Percentiles rank a stretch among this genome's conserved stretches.
phyloP scores from a whole-genome alignment of 2,888 invertebrate species.

The Amphimallon solstitiale region DNA sequence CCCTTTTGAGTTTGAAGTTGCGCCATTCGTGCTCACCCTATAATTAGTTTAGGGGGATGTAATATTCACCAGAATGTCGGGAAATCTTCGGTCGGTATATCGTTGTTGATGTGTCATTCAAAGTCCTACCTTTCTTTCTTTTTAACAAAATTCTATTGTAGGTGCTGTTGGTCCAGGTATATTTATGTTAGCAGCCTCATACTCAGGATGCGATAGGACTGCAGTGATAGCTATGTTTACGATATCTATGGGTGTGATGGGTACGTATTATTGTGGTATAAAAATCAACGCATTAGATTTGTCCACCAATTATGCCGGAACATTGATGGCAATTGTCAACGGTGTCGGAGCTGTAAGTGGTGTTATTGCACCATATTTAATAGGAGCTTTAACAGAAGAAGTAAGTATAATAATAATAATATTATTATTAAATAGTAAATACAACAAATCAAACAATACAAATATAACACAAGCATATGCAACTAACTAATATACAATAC shows the following conservation, averaged over 20 bases:
- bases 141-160: slow-evolving; percentile 26
- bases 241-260: slow-evolving; percentile 74
- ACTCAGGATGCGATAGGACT: slow-evolving; percentile 69
- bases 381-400: slow-evolving; percentile 70
- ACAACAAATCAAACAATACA: too few species aligned
- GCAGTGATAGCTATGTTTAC: slow-evolving; percentile 68
- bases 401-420: slow-evolving; percentile 52
- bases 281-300: slow-evolving; percentile 75
- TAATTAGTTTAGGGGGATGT: too few species aligned
- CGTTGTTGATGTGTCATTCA: too few species aligned
- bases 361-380: slow-evolving; percentile 70
- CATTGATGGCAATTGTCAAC: slow-evolving; percentile 72
- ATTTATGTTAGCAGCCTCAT: slow-evolving; percentile 72
- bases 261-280: slow-evolving; percentile 75
- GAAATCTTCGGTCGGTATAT: too few species aligned
- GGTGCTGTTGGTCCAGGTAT: slow-evolving; percentile 70
- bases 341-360: slow-evolving; percentile 72
- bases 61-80: too few species aligned
- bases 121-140: too few species aligned
- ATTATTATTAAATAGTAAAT: neutral
- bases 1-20: too few species aligned
- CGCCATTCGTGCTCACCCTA: too few species aligned
- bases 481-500: too few species aligned
- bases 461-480: too few species aligned
- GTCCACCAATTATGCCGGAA: slow-evolving; percentile 73